Evolutionary conservation across 2,797 vertebrate species (phyloP), one percentile per base, ranked within the genome.

Genomic region (Numenius phaeopus): DNA sequence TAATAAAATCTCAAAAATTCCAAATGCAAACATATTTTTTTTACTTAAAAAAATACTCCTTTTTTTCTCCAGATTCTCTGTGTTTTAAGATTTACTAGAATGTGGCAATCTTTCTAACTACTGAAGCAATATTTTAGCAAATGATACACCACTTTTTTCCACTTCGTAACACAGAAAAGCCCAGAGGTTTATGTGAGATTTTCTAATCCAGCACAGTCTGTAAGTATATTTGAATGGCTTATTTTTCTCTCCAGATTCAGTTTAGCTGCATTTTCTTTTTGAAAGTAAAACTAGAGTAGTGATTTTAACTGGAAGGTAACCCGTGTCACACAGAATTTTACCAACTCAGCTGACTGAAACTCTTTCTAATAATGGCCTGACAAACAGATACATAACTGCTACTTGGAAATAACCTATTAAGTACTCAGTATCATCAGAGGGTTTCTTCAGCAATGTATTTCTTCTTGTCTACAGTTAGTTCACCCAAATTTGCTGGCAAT

Each of bases 361-460:
- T 46, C 65, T 75, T 62, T 64, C 64, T 62, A 78, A 34, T 46
- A 49, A 57, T 2, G 42, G 55, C 47, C 44, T 58, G 71, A 59
- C 24, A 40, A 7, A 27, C 7, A 55, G 46, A 40, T 46, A 62
- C 11, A 34, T 42, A 77, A 67, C 40, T 52, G n/a, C 61, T 79
- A 34, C 61, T 67, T 65, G 26, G 47, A 59, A 86, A 77, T 62
- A 61, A 79, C 54, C 64, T 62, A 52, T 10, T 52, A 78, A 47
- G 50, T 46, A 46, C n/a, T 72, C 44, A 46, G 7, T 62, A 82
- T 39, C 44, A 71, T 26, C 32, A 91, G 10, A 67, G 57, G 54
- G 66, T 76, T 92, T 92, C 66, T 82, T 84, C 87, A 89, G 82
- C 79, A 61, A 42, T 22, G 37, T 58, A 59, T 89, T 93, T 57